phyloP scores from a whole-genome alignment of 1,140 invertebrate genomes.

The Bombus waltoni region DNA sequence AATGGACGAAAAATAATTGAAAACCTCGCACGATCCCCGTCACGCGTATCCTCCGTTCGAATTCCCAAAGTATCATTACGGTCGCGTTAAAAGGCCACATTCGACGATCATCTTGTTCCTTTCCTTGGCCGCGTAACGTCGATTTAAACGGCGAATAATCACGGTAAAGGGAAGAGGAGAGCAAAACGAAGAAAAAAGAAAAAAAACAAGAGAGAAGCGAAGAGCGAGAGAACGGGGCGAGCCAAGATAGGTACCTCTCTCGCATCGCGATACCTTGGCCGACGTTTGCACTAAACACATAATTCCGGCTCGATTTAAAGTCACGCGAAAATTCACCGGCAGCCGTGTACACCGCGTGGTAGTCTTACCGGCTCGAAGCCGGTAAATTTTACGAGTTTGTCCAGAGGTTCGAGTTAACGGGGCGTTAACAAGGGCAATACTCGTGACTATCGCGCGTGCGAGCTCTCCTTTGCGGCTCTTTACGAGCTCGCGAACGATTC shows the following conservation, averaged over 20 bases:
- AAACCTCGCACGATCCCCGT: no score
- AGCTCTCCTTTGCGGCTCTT: conserved; percentile 63
- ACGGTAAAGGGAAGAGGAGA: background rate
- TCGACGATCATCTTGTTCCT: background rate
- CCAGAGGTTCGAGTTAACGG: conserved; percentile 70
- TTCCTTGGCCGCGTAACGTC: background rate
- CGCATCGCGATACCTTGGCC: background rate
- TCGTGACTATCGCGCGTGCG: conserved; percentile 68
- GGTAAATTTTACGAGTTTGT: conserved; percentile 68
- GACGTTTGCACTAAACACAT: conserved; percentile 34
- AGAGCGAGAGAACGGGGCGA: background rate
- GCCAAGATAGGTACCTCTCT: background rate
- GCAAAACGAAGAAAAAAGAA: background rate
- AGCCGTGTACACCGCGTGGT: conserved; percentile 6
- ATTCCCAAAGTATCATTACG: no score
- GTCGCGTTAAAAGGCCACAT: background rate
- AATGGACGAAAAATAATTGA: conserved; percentile 19
- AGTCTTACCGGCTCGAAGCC: conserved; percentile 45
- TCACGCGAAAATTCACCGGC: conserved; percentile 44
- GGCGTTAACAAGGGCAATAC: conserved; percentile 70
- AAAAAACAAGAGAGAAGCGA: background rate
- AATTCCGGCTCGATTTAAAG: conserved; percentile 39
- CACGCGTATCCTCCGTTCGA: no score
- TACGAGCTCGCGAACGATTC: conserved; percentile 74
- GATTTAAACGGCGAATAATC: background rate